Conservation (phyloP, 2,797 vertebrate species). For the Potorous gilbertii region DNA sequence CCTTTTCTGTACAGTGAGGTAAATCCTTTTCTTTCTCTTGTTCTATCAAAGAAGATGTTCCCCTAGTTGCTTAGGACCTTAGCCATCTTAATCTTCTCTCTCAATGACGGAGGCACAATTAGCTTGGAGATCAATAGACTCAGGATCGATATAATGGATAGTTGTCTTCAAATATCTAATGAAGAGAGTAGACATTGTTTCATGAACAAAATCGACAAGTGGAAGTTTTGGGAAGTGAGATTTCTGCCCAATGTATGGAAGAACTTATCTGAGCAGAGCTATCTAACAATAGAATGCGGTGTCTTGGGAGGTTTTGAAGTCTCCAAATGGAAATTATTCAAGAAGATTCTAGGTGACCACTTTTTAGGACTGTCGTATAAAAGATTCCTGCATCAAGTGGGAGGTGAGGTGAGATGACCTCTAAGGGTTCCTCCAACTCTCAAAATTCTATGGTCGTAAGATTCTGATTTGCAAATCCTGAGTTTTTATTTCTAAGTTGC, state of each 20-base stretch:
- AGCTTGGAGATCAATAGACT: background rate
- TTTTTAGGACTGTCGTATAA: background rate
- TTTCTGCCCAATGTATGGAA: background rate
- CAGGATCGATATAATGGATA: background rate
- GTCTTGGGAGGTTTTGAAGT: background rate
- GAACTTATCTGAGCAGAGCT: background rate
- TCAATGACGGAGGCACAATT: background rate
- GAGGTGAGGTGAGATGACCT: background rate
- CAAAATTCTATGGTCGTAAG: background rate
- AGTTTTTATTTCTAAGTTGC: background rate
- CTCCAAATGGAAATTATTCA: background rate
- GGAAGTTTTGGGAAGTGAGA: background rate
- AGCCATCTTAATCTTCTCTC: background rate
- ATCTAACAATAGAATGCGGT: background rate
- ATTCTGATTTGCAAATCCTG: background rate
- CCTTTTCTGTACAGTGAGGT: background rate
- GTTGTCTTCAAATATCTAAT: background rate
- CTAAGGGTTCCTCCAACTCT: background rate
- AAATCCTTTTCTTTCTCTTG: background rate
- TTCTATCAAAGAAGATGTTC: background rate
- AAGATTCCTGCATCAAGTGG: background rate
- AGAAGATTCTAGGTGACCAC: background rate
- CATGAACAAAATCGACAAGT: background rate
- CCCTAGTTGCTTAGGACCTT: background rate
- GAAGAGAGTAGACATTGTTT: background rate